Conservation (phyloP, 2,888 invertebrate genomes). For the Neuroscelio doddi region DNA sequence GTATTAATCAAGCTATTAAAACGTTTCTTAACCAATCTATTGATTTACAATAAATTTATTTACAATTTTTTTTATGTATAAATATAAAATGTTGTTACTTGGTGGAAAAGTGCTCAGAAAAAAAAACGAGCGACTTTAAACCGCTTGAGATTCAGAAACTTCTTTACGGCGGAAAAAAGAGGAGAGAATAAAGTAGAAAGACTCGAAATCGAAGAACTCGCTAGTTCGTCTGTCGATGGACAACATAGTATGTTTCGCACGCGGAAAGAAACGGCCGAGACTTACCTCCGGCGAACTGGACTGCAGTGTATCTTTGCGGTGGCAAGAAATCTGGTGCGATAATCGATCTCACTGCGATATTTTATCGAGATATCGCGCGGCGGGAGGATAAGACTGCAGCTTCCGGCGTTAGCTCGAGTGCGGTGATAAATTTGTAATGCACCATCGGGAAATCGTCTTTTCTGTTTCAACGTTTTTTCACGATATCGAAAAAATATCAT, state of each 20-base stretch:
- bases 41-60: too few relatives aligned
- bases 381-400: constrained; percentile 39
- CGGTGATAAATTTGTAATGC: constrained; percentile 54
- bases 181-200: constrained; percentile 13
- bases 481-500: too few relatives aligned
- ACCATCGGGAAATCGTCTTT: too few relatives aligned
- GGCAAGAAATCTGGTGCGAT: constrained; percentile 61
- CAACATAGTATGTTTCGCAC: constrained; percentile 20
- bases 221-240: constrained; percentile 17
- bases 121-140: too few relatives aligned
- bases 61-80: too few relatives aligned
- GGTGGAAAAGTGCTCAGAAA: too few relatives aligned
- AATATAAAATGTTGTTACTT: too few relatives aligned
- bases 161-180: not conserved
- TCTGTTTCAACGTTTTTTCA: too few relatives aligned
- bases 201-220: constrained; percentile 18
- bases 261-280: constrained; percentile 29
- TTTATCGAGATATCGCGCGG: constrained; percentile 58
- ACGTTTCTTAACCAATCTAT: too few relatives aligned
- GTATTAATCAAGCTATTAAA: too few relatives aligned
- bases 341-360: constrained; percentile 60
- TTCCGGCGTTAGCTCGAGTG: constrained; percentile 43
- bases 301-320: constrained; percentile 42
- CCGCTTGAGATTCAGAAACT: too few relatives aligned
- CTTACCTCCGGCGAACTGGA: constrained; percentile 36